phyloP scores from a whole-genome alignment of 2,888 invertebrate species.

The Anthrax anthrax region DNA sequence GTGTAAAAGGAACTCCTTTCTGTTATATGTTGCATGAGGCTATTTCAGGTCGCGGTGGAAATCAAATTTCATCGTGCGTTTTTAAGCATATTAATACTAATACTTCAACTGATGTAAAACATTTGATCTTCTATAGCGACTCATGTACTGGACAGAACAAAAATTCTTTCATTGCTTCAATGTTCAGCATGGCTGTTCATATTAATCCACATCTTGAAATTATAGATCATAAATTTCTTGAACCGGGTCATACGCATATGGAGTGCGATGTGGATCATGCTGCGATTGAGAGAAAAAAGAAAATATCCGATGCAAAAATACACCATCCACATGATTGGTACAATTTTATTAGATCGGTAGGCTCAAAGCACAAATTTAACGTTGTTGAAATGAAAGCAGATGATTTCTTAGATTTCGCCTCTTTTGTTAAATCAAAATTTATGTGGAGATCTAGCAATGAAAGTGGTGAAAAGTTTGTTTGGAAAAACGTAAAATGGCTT shows the following conservation, averaged over 20 bases:
- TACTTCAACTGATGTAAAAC: background rate
- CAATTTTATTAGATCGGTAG: background rate
- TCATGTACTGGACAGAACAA: background rate
- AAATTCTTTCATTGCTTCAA: background rate
- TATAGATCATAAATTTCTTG: background rate
- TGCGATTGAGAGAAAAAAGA: background rate
- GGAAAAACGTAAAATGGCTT: background rate
- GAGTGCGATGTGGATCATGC: background rate
- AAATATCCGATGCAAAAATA: background rate
- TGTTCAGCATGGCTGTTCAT: background rate
- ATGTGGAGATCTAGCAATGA: background rate
- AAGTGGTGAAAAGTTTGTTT: background rate
- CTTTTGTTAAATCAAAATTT: background rate
- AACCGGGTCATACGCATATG: background rate
- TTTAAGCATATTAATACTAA: background rate
- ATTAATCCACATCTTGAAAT: background rate
- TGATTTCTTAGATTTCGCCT: background rate
- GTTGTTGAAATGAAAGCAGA: background rate
- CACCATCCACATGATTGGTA: background rate
- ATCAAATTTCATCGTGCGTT: constrained; percentile 1
- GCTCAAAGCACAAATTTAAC: background rate
- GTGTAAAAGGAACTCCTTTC: no score
- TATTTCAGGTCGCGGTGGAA: background rate
- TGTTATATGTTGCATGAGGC: background rate
- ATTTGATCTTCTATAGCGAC: background rate